A percentile compares a stretch with the other conserved stretches of the same genome.
Evolutionary conservation across 2,888 invertebrate species (phyloP).

Genomic region (Thera obeliscata): DNA sequence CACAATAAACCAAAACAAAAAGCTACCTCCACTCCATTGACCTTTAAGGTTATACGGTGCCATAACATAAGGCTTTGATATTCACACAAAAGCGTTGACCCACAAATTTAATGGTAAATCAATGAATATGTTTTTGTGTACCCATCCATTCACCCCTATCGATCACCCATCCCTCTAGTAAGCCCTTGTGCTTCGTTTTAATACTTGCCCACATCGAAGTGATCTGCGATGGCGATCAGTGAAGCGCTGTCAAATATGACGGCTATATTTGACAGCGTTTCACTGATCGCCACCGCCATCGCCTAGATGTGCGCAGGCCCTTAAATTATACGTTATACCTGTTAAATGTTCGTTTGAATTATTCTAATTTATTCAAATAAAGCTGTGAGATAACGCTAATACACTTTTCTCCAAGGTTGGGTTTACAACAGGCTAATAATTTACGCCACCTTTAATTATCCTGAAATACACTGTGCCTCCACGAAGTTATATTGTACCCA

Average conservation of each 20-base stretch:
- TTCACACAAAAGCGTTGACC: conserved; percentile 6
- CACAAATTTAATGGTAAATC: conserved; percentile 25
- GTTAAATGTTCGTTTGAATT: conserved; percentile 13
- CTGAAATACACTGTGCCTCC: conserved; percentile 7
- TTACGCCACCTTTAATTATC: conserved; percentile 16
- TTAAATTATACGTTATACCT: conserved; percentile 6
- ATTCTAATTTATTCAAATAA: conserved; percentile 29
- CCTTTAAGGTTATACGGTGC: background rate
- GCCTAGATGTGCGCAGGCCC: background rate
- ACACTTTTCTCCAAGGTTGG: conserved; percentile 15
- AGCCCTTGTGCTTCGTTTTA: conserved; percentile 10
- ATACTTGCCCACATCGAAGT: no score
- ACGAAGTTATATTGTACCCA: background rate
- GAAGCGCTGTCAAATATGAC: no score
- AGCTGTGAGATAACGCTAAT: conserved; percentile 23
- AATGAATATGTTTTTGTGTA: conserved; percentile 25
- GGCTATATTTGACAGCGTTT: no score
- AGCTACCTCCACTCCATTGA: background rate
- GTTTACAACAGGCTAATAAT: conserved; percentile 17
- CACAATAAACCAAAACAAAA: background rate
- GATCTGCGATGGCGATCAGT: no score
- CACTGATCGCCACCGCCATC: no score
- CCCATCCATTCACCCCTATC: conserved; percentile 30
- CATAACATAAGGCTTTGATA: conserved; percentile 7
- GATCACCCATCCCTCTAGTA: conserved; percentile 15